Conservation (phyloP, 2,797 vertebrate species). For the Stomatorhinus walkeri region DNA sequence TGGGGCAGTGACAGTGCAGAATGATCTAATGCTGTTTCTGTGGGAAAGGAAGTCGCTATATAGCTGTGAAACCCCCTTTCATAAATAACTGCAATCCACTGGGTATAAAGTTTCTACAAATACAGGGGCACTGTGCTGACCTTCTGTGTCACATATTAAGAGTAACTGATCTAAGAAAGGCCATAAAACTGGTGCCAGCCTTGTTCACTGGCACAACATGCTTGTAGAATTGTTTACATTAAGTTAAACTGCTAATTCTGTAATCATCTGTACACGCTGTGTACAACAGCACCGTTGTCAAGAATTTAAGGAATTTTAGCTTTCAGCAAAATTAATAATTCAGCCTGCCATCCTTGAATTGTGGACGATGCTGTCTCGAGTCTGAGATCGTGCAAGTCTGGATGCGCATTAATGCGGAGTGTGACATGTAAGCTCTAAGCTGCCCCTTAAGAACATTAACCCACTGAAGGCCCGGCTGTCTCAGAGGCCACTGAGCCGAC, state of each 20-base stretch:
- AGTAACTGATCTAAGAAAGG: slow-evolving; percentile 32
- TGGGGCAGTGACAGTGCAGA: slow-evolving; percentile 23
- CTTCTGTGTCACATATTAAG: slow-evolving; percentile 25
- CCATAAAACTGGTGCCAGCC: neutral
- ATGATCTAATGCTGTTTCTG: slow-evolving; percentile 35
- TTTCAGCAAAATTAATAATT: neutral
- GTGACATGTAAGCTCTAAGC: neutral
- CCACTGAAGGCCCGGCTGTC: neutral
- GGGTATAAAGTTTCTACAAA: slow-evolving; percentile 2
- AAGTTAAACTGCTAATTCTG: neutral
- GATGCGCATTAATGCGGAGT: neutral
- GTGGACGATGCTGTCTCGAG: neutral
- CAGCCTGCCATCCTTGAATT: neutral
- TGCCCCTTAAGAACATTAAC: neutral
- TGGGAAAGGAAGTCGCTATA: slow-evolving; percentile 42
- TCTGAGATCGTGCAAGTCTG: neutral
- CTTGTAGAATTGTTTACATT: neutral
- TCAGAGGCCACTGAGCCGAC: neutral
- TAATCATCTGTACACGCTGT: neutral
- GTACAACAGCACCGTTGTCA: neutral
- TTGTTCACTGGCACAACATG: neutral
- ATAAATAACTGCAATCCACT: slow-evolving; percentile 32
- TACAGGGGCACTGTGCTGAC: neutral
- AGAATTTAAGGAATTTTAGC: slow-evolving; percentile 12
- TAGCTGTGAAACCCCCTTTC: slow-evolving; percentile 40